phyloP scores from a whole-genome alignment of 2,888 invertebrate species.

The Dynastes grantii region DNA sequence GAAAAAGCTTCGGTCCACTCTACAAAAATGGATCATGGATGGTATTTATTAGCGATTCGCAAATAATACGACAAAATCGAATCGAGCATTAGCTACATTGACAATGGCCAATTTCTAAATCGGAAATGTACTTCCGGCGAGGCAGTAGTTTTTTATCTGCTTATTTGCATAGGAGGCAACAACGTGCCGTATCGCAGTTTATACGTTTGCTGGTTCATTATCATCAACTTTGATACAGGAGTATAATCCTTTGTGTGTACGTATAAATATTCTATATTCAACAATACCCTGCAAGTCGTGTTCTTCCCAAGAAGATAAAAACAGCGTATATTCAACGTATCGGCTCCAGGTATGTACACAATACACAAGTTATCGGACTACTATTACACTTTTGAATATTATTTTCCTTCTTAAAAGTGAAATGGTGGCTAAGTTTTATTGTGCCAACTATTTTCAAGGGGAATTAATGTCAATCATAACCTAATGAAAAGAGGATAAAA shows the following conservation, averaged over 20 bases:
- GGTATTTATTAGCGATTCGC: no score
- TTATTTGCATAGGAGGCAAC: slow-evolving; percentile 6
- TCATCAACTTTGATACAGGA: neutral
- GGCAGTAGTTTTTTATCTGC: slow-evolving; percentile 8
- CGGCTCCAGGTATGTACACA: no score
- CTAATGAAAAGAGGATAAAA: neutral
- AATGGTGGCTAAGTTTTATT: neutral
- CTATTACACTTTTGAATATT: neutral
- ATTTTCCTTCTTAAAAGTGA: neutral
- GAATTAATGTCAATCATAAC: slow-evolving; percentile 16
- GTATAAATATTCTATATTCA: neutral
- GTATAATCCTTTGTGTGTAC: neutral
- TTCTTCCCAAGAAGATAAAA: no score
- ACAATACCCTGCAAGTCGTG: neutral
- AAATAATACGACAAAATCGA: no score
- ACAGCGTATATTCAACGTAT: no score
- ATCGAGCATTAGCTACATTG: neutral
- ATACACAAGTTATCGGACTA: no score
- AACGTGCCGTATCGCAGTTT: neutral
- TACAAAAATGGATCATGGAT: no score
- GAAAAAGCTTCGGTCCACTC: no score
- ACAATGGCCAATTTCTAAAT: slow-evolving; percentile 21
- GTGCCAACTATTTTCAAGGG: neutral
- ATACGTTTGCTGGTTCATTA: slow-evolving; percentile 10
- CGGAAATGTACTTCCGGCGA: slow-evolving; percentile 8